phyloP scores from a whole-genome alignment of 2,888 invertebrate species.

The Tenthredo livida region DNA sequence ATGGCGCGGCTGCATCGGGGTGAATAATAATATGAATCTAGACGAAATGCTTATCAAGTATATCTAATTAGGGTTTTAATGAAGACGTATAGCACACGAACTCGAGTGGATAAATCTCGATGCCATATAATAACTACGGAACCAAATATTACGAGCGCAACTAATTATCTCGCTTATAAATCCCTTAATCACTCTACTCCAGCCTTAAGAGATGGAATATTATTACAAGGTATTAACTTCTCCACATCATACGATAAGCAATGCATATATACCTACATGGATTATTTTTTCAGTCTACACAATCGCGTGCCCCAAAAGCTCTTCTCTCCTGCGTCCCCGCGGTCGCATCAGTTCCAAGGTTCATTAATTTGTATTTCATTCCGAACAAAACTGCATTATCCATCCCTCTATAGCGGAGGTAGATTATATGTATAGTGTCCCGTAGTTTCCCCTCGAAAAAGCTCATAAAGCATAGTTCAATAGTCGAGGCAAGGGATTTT shows the following conservation, averaged over 20 bases:
- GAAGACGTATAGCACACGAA: slow-evolving; percentile 38
- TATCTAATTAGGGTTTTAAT: slow-evolving; percentile 52
- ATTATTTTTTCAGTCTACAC: neutral
- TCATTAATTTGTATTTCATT: slow-evolving; percentile 53
- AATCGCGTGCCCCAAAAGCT: neutral
- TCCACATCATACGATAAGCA: neutral
- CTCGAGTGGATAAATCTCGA: slow-evolving; percentile 36
- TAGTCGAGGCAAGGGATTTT: slow-evolving; percentile 34
- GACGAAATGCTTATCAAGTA: slow-evolving; percentile 48
- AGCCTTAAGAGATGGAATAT: neutral
- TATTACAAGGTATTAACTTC: slow-evolving; percentile 1
- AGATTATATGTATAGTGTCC: slow-evolving; percentile 5
- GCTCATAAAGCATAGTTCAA: slow-evolving; percentile 46
- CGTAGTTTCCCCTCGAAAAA: slow-evolving; percentile 24
- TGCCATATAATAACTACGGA: neutral
- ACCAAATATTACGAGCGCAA: slow-evolving; percentile 18
- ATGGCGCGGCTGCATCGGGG: neutral
- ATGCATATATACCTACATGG: neutral
- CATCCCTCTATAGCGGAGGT: slow-evolving; percentile 29
- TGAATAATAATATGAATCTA: slow-evolving; percentile 41
- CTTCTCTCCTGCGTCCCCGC: neutral
- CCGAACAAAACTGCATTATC: slow-evolving; percentile 51
- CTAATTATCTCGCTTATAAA: neutral
- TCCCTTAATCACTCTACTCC: neutral
- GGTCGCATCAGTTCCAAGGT: slow-evolving; percentile 8